Base-by-base conservation (phyloP, 2,888 invertebrate genomes). In the Nycteola revayana region DNA sequence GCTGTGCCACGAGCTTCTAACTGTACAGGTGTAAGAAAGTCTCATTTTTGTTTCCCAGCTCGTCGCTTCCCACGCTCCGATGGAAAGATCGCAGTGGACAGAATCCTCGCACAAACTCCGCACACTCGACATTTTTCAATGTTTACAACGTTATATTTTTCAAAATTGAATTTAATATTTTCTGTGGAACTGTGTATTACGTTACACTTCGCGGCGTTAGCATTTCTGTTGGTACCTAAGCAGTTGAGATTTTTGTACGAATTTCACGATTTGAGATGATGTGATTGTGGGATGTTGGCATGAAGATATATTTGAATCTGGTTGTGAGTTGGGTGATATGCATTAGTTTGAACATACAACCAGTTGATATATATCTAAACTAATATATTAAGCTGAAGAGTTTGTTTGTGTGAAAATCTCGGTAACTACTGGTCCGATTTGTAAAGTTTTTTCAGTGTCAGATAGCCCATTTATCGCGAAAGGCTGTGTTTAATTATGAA, bases 71-170 rank as follows among this genome's bases (percentile, higher is more conserved):
- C 29, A 9, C 32, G 37, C 45, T 38, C 33, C 38, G 36, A 33
- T 46, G 56, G 38, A 37, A 39, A 55, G 41, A 45, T 32, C 48
- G 37, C 22, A 37, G 44, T 40, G 30, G 43, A 49, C 60, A 36
- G 29, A 42, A 48, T 49, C 42, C 54, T 39, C 42, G 47, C 34
- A 38, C 44, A 27, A 42, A 36, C 47, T 58, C 46, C 32, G 40
- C 44, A 28, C 47, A 37, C 50, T 58, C 46, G 43, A 43, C 27
- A 49, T 57, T 57, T 52, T 56, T 56, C 57, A 51, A 48, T 56
- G 58, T 56, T 49, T 52, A 47, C 44, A 56, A 47, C 38, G 42
- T 46, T 49, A 44, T 42, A 56, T 49, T 60, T 46, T 45, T 28
- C 33, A 21, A 29, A 46, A 60, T 49, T 46, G 36, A 49, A 57